Base-by-base conservation (phyloP, 2,888 invertebrate species). In the Apamea anceps region DNA sequence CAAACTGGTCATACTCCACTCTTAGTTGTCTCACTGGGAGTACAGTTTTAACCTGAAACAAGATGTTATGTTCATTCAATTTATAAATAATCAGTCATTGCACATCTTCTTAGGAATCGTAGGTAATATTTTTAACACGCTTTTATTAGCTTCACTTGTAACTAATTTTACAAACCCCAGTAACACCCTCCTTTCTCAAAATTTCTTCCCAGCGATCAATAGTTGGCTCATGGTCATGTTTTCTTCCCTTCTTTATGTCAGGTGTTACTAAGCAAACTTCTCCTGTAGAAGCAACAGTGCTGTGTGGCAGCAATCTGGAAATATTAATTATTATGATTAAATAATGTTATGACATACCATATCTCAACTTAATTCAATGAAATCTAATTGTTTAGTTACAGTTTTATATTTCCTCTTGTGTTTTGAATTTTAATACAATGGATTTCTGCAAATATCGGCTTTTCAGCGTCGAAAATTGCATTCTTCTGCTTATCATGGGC, bases 221-320 rank as follows among this genome's bases (percentile, higher is more conserved):
- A 5, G 98, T 98, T 48, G 98, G 97, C 87, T 99, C 98, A 93
- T 98, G 98, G 87, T 99, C 98, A 79, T 97, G 96, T 90, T 97
- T 98, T 45, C 97, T 97, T 8, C 98, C 98, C 88, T 97, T 98
- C 90, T 98, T 97, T 67, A 98, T 93, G 93, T 99, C 99, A 13
- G 98, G 97, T 57, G 98, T 98, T 91, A 99, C 98, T 25, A 99
- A 93, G 84, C 98, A 98, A 42, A 99, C 97, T 88, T 98, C 98
- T 81, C 98, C 97, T 5, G 97, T 97, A 4, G 97, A 96, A 57
- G 97, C 96, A n/a, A 98, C 94, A 66, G 98, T 93, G 4, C 97
- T 97, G 91, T 98, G 97, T 72, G 98, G 97, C 63, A 96, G 85
- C 21, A 94, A 88, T 91, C 96, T 96, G 51, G 76, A 82, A 89